Base-by-base conservation (phyloP, 2,797 vertebrate genomes). In the Xiphorhynchus erythropygius region DNA sequence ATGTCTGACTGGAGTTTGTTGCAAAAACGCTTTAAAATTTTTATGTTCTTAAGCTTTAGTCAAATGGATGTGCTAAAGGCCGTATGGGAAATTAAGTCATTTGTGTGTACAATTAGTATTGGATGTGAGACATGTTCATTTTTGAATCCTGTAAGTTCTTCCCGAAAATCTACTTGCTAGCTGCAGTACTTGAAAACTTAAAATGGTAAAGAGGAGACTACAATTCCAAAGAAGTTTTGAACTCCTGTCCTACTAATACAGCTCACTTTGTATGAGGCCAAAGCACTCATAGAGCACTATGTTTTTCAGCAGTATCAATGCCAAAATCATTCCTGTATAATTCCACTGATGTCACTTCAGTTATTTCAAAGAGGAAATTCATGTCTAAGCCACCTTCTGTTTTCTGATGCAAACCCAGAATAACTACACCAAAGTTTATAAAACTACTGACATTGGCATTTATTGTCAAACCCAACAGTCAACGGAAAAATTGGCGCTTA, bases 211-310 rank as follows among this genome's bases (percentile, higher is more conserved):
- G 80, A 73, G 67, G 80, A 94, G 63, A 86, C 81, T 93, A 89
- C 69, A 96, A 84, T 93, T 97, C 95, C 94, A 94, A 94, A 97
- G 92, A 74, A 93, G 95, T 94, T 97, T 96, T 96, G 87, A 84
- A 95, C 59, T 95, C 76, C 83, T 82, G 47, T 83, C 70, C 90
- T 93, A 91, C 95, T 96, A 96, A 96, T 91, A 95, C 97, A 94
- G 94, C 91, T 97, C 76, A 87, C 89, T 97, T 94, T 89, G 95
- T 93, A 90, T 69, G 96, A 97, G 96, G 96, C 96, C 97, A 94
- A 88, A 97, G 93, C 87, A 94, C 94, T 97, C 94, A 81, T 83
- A 96, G 94, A 96, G 94, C 80, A 77, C 95, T 94, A 64, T 92
- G 91, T 96, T 94, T 97, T 97, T 95, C 96, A 96, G 96, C 74